Conservation (phyloP, 2,113 vertebrate genomes). For the Syngnathus typhle region DNA sequence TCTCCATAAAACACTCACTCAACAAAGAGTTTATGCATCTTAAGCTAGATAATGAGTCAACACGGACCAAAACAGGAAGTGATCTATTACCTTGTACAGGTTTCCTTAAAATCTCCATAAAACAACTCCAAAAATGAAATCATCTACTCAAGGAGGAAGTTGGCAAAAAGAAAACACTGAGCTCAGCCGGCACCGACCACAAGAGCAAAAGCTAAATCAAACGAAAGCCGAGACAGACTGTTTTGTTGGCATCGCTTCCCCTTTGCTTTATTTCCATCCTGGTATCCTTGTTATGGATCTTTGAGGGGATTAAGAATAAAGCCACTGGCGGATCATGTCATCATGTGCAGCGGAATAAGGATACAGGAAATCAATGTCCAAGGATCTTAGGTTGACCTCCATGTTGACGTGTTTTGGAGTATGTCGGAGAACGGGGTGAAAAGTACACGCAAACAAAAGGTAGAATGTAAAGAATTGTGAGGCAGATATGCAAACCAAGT, state of each 20-base stretch:
- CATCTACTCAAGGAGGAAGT: neutral
- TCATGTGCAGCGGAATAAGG: slow-evolving; percentile 37
- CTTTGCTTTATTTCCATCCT: slow-evolving; percentile 38
- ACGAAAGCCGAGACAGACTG: slow-evolving; percentile 21
- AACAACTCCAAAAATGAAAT: slow-evolving; percentile 4
- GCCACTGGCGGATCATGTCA: slow-evolving; percentile 50
- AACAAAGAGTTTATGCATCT: neutral
- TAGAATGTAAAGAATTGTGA: neutral
- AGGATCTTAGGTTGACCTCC: slow-evolving; percentile 18
- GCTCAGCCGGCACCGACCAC: neutral
- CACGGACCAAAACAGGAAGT: slow-evolving; percentile 4
- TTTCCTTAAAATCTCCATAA: neutral
- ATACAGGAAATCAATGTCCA: slow-evolving; percentile 44
- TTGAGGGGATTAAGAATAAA: slow-evolving; percentile 51
- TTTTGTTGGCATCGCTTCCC: slow-evolving; percentile 40
- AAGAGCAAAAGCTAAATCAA: neutral
- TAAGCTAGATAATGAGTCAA: neutral
- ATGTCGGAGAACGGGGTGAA: neutral
- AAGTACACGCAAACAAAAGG: neutral
- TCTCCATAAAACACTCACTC: neutral
- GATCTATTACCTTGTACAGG: neutral
- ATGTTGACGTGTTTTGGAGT: neutral
- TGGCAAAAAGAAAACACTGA: neutral
- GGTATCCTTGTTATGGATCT: slow-evolving; percentile 54
- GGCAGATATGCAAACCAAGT: neutral